phyloP scores from a whole-genome alignment of 2,888 invertebrate species.

The Pheosia tremula region DNA sequence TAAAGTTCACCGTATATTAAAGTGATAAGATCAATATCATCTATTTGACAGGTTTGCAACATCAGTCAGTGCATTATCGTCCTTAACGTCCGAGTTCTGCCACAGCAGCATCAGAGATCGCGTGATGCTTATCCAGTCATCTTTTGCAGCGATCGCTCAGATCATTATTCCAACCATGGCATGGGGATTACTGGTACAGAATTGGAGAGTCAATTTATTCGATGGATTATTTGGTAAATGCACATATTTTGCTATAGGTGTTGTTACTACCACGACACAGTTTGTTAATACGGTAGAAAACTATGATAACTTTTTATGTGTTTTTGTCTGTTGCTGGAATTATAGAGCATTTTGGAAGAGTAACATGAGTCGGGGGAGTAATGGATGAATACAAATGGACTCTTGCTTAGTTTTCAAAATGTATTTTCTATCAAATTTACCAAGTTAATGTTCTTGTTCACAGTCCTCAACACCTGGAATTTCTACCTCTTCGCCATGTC shows the following conservation, averaged over 20 bases:
- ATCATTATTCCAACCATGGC: slow-evolving; percentile 57
- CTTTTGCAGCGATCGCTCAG: slow-evolving; percentile 51
- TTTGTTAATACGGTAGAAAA: too few relatives aligned
- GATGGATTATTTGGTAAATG: slow-evolving; percentile 56
- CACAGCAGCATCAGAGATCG: slow-evolving; percentile 59
- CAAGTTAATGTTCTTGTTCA: slow-evolving; percentile 28
- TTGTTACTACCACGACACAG: too few relatives aligned
- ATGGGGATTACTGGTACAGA: slow-evolving; percentile 57
- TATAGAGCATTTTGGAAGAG: too few relatives aligned
- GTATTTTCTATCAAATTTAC: too few relatives aligned
- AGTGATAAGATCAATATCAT: neutral
- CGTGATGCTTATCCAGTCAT: slow-evolving; percentile 58
- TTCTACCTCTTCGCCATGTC: slow-evolving; percentile 61
- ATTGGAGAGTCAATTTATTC: slow-evolving; percentile 56
- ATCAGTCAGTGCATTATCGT: slow-evolving; percentile 54
- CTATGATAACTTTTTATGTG: too few relatives aligned
- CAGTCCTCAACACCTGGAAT: slow-evolving; percentile 73
- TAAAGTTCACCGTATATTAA: too few relatives aligned
- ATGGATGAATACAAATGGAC: too few relatives aligned
- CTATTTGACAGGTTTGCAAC: slow-evolving; percentile 58
- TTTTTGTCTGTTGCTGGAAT: too few relatives aligned
- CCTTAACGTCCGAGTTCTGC: slow-evolving; percentile 61
- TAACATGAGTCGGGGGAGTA: too few relatives aligned
- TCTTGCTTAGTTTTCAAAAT: too few relatives aligned
- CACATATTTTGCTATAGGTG: too few relatives aligned